Base-by-base conservation (phyloP, 2,113 vertebrate genomes). In the Egretta garzetta region DNA sequence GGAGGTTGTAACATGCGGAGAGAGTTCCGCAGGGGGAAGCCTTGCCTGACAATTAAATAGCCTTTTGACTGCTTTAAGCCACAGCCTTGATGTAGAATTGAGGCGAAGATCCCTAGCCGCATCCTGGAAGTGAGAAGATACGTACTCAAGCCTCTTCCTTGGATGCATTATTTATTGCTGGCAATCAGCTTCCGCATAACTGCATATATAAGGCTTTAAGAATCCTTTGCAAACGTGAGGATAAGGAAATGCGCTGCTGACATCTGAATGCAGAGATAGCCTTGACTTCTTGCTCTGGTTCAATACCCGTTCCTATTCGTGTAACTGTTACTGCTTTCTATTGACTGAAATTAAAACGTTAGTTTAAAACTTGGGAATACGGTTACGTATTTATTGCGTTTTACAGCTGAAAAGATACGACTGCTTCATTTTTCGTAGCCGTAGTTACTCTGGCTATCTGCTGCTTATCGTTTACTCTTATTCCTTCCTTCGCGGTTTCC, bases 31-130 rank as follows among this genome's bases (percentile, higher is more conserved):
- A 53, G 90, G 90, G 92, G 96, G 87, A 97, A 93, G 94, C 50
- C 86, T 96, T 84, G 74, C 90, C 93, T 93, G 96, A 93, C 92
- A 94, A 97, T 96, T 96, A 94, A 96, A 67, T 90, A 95, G 95
- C 86, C 93, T 97, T 98, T 98, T 97, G 97, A 95, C 97, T 97
- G 83, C 86, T 93, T 96, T 96, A 91, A 97, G 74, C 82, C 79
- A 89, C 91, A 92, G 64, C 95, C 98, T 98, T 96, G 96, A 93
- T 97, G 88, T 96, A 97, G 96, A 93, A 93, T 72, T 76, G 74
- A 94, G 74, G 93, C 95, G 95, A 96, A 96, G 97, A 97, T 95
- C 72, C 82, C 39, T 91, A 95, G 80, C 80, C 60, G 96, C 90
- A 58, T 94, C 96, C 97, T 97, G 94, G 80, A 97, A 93, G 91